Evolutionary conservation across 2,113 vertebrate genomes (phyloP), one percentile per base, ranked within the genome.

Genomic region (Chaetops frenatus): DNA sequence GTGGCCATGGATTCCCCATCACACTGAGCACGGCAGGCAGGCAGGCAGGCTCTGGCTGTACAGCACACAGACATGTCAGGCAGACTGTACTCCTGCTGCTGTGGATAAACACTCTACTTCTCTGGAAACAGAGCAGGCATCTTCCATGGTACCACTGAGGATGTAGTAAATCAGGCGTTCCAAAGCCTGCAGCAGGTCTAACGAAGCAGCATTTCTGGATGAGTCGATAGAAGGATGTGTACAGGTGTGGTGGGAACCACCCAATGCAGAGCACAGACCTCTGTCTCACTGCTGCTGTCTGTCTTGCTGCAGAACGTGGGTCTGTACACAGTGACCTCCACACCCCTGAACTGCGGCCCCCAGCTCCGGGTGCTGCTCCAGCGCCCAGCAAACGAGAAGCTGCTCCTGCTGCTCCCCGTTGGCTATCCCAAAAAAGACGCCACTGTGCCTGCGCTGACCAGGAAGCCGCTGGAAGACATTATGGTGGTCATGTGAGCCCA

Each of bases 311-410:
- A 99, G 99, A 99, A 99, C 0, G 99, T 86, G 0, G 99, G 99
- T 12, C 98, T 99, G 56, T 99, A 98, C 70, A 99, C 99, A 0
- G 99, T 99, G 90, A 99, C 99, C 3, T 97, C 99, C 21, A 99
- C 99, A 0, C 99, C 99, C 19, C 98, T 99, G 72, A 99, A 99
- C 97, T 99, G 99, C 0, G 99, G 99, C 8, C 99, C 99, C 10
- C 98, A 98, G 31, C 98, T 99, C 53, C 98, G 99, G 62, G 51
- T 80, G 19, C 97, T 99, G 66, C 98, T 99, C 48, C 97, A 91
- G 21, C 98, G 99, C 4, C 99, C 99, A 0, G 77, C 87, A 7
- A 99, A 99, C 4, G 99, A 99, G 96, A 99, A 99, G 95, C 97
- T 99, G 38, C 97, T 99, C 92, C 53, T 99, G 97, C 95, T 99